phyloP scores from a whole-genome alignment of 2,113 vertebrate genomes.

The Xiphophorus hellerii region DNA sequence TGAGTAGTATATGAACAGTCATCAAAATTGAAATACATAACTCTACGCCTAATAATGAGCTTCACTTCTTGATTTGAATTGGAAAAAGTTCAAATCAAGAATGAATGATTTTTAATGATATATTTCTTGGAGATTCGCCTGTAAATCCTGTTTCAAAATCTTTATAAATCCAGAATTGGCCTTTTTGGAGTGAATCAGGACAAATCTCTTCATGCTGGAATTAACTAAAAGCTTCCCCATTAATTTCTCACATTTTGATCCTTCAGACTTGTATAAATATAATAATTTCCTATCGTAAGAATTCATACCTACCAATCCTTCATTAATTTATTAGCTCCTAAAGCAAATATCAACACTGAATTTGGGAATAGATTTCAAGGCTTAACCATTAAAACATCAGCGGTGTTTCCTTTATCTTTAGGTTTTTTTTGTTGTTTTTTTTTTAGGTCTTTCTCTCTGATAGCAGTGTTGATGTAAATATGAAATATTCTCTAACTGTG shows the following conservation, averaged over 20 bases:
- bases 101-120: background rate
- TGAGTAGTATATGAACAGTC: too few relatives aligned
- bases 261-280: slow-evolving; percentile 21
- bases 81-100: background rate
- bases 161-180: slow-evolving; percentile 9
- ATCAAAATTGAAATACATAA: background rate
- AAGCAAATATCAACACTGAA: slow-evolving; percentile 1
- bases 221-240: slow-evolving; percentile 15
- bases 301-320: slow-evolving; percentile 12
- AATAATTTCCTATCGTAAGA: background rate
- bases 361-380: background rate
- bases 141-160: slow-evolving; percentile 28
- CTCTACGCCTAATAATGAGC: background rate
- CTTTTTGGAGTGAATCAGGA: slow-evolving; percentile 9
- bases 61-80: background rate
- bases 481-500: slow-evolving; percentile 14
- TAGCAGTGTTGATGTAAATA: slow-evolving; percentile 46
- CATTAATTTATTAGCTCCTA: slow-evolving; percentile 16
- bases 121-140: background rate
- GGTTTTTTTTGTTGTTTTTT: slow-evolving; percentile 5
- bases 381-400: background rate
- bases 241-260: slow-evolving; percentile 4
- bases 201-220: slow-evolving; percentile 25
- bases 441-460: slow-evolving; percentile 6
- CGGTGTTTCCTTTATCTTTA: slow-evolving; percentile 15